Base-by-base conservation (phyloP, 2,888 invertebrate species). In the Liposcelis brunnea region DNA sequence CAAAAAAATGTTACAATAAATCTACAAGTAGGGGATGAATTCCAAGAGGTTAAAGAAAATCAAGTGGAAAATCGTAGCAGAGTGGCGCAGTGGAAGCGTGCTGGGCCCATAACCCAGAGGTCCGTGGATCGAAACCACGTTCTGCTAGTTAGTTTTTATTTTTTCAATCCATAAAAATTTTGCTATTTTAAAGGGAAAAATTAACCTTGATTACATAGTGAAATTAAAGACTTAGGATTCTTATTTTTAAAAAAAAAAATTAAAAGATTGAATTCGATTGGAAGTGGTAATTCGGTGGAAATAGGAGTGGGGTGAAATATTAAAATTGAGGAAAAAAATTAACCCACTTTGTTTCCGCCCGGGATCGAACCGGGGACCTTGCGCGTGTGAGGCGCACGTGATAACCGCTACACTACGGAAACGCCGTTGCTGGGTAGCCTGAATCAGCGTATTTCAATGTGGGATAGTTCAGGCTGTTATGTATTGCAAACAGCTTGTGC, bases 71-170 rank as follows among this genome's bases (percentile, higher is more conserved):
- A 8, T 19, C 19, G 40, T 18, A 63, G 63, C 63, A 64, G 63
- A 63, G 64, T 65, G 63, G 64, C 64, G 64, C 64, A 64, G 64
- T 61, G 64, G 64, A 64, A 57, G 64, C 64, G 64, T 64, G 63
- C 63, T 64, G 62, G 63, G 64, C 63, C 63, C 63, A 64, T 64
- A 63, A 64, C 63, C 63, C 63, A 64, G 63, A 64, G 63, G 64
- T 63, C 63, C 62, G 63, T 62, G 56, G 56, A 56, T 56, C 56
- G 56, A 56, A 56, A 56, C 56, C 56, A 56, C 53, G 55, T 52
- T 56, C 56, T 56, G 56, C 56, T 56, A 55, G 43, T 7, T 37
- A 40, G 31, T 44, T 42, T 49, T 48, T 45, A 44, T 46, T 14
- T 12, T 48, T 43, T 42, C n/a, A n/a, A n/a, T n/a, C n/a, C n/a